Conservation (phyloP, 2,113 vertebrate species). For the rabbit (Oryctolagus cuniculus) region mOryCun1.1 NC_091443.1:37024001-37024500, state of each 20-base stretch:
- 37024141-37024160: rapidly evolving
- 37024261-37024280: neutral
- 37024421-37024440: neutral
- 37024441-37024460: neutral
- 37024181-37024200: neutral
- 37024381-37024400: neutral
- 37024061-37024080: neutral
- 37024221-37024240: neutral
- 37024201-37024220: neutral
- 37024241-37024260: neutral
- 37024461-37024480: neutral
- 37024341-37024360: neutral
- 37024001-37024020: neutral
- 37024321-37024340: neutral
- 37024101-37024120: neutral
- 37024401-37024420: neutral
- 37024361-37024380: neutral
- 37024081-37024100: neutral
- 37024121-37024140: neutral
- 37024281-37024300: neutral
- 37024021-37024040: neutral
- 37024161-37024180: neutral
- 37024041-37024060: neutral
- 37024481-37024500: neutral
- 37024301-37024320: neutral